phyloP scores from a whole-genome alignment of 2,797 vertebrate genomes.

The Gymnocypris eckloni region DNA sequence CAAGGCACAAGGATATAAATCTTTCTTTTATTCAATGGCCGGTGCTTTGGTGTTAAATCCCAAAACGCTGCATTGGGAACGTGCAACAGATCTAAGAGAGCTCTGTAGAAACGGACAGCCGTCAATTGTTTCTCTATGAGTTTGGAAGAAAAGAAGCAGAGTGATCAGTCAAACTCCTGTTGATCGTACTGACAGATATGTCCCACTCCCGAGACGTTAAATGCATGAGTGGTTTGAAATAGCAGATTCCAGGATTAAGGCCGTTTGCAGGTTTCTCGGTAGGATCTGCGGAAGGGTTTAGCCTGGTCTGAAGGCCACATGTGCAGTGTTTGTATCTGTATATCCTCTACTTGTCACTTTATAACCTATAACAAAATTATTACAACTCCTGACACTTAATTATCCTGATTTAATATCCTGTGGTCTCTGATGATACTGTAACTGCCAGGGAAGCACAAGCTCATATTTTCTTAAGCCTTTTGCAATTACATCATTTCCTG shows the following conservation, averaged over 20 bases:
- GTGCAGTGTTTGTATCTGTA: conserved; percentile 33
- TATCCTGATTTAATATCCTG: conserved; percentile 54
- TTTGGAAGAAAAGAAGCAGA: conserved; percentile 29
- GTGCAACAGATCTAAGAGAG: conserved; percentile 17
- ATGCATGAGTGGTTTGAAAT: conserved; percentile 26
- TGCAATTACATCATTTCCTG: conserved; percentile 60
- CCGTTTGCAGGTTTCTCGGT: conserved; percentile 22
- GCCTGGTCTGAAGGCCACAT: conserved; percentile 19
- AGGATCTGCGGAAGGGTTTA: neutral
- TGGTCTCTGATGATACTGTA: conserved; percentile 38
- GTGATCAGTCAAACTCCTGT: conserved; percentile 44
- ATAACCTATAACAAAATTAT: conserved; percentile 38
- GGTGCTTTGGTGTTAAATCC: conserved; percentile 23
- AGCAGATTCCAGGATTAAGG: conserved; percentile 36
- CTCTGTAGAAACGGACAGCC: conserved; percentile 24
- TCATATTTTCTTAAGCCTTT: conserved; percentile 37
- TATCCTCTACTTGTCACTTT: conserved; percentile 37
- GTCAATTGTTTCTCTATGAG: conserved; percentile 38
- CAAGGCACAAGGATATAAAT: conserved; percentile 50
- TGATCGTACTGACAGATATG: conserved; percentile 48
- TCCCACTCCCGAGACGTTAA: conserved; percentile 25
- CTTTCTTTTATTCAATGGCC: conserved; percentile 51
- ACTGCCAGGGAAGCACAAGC: conserved; percentile 32
- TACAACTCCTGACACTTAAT: conserved; percentile 53
- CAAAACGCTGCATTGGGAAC: conserved; percentile 12